Evolutionary conservation across 2,113 vertebrate genomes (phyloP).

Genomic region (Empidonax traillii): DNA sequence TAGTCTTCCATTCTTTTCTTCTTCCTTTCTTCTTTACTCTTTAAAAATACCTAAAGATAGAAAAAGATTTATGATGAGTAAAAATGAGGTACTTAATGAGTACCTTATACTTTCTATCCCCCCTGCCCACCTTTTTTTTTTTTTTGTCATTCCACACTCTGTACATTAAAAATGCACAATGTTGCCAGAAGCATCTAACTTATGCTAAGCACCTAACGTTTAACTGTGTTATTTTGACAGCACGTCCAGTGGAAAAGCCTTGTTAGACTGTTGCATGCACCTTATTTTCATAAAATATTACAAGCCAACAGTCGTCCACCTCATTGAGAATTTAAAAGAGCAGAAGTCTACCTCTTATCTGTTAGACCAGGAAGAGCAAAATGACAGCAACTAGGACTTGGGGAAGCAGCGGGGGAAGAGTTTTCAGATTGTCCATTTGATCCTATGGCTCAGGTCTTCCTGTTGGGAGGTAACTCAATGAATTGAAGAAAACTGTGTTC

Average conservation of each 20-base stretch:
- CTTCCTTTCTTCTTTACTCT: neutral
- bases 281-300: neutral
- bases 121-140: neutral
- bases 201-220: neutral
- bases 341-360: neutral
- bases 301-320: neutral
- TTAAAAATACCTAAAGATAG: neutral
- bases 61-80: neutral
- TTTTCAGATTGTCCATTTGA: neutral
- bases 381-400: neutral
- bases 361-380: neutral
- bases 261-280: neutral
- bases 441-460: neutral
- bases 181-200: neutral
- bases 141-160: neutral
- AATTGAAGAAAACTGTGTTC: neutral
- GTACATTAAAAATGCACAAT: neutral
- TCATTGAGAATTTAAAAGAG: neutral
- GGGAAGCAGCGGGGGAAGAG: fast-evolving
- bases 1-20: neutral
- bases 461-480: neutral
- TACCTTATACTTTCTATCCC: neutral
- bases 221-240: neutral
- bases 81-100: neutral
- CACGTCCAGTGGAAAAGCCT: neutral